Evolutionary conservation across 2,888 invertebrate genomes (phyloP).

Genomic region (Lasioglossum leucozonium): DNA sequence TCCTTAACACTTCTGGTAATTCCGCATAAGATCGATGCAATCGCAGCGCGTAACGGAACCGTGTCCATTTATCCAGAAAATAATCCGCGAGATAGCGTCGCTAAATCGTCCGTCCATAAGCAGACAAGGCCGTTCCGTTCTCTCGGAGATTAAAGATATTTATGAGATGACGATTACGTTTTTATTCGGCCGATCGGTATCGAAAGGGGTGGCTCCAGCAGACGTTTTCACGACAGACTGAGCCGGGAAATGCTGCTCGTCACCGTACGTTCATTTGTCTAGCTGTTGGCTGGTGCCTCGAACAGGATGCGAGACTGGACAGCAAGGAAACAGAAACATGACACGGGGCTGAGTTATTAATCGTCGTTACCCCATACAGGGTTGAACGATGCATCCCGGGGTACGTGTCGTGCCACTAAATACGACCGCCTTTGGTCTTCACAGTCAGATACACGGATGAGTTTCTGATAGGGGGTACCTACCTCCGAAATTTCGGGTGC

Average conservation of each 20-base stretch:
- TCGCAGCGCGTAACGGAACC: slow-evolving; percentile 63
- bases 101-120: slow-evolving; percentile 44
- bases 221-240: slow-evolving; percentile 80
- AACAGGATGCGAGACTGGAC: slow-evolving; percentile 52
- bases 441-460: not conserved
- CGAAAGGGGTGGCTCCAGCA: slow-evolving; percentile 68
- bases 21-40: slow-evolving; percentile 44
- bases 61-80: slow-evolving; percentile 83
- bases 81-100: slow-evolving; percentile 78
- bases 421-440: not conserved
- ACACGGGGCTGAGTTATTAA: slow-evolving; percentile 65
- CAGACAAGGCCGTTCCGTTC: slow-evolving; percentile 41
- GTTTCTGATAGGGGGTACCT: not conserved
- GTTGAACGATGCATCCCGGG: slow-evolving; percentile 1
- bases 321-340: slow-evolving; percentile 53
- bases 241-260: slow-evolving; percentile 82
- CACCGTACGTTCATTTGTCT: slow-evolving; percentile 82
- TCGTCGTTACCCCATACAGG: slow-evolving; percentile 41
- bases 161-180: slow-evolving; percentile 82
- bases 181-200: slow-evolving; percentile 78
- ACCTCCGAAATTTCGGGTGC: not conserved
- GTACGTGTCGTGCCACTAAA: not conserved
- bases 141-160: slow-evolving; percentile 81
- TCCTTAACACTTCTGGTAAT: slow-evolving; percentile 15
- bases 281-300: slow-evolving; percentile 57